A percentile compares a stretch with the other conserved stretches of the same genome.
Evolutionary conservation across 2,888 invertebrate genomes (phyloP).

Genomic region (Pseudolycoriella hygida): DNA sequence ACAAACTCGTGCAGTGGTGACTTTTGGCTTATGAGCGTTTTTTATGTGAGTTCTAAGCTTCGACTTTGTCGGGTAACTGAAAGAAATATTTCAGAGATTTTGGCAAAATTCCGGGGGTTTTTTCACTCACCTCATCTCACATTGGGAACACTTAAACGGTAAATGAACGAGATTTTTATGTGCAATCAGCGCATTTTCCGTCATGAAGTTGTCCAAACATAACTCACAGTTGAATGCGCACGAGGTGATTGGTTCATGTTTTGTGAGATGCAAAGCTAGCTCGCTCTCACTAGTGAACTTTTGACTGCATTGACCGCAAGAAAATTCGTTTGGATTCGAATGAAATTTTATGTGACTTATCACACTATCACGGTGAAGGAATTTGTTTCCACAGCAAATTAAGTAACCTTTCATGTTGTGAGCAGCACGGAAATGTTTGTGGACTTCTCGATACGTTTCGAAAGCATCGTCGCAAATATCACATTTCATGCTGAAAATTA

Average conservation of each 20-base stretch:
- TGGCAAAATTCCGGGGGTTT: too few species aligned
- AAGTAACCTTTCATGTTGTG: conserved; percentile 22
- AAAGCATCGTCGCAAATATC: conserved; percentile 18
- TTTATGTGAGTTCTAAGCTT: neutral
- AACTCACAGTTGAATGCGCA: conserved; percentile 22
- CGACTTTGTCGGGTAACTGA: neutral
- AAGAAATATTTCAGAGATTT: too few species aligned
- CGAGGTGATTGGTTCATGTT: conserved; percentile 15
- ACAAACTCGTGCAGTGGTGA: neutral
- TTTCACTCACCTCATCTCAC: too few species aligned
- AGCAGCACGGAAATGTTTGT: conserved; percentile 20
- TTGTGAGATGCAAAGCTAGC: conserved; percentile 22
- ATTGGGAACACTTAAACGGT: too few species aligned
- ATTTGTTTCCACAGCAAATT: conserved; percentile 24
- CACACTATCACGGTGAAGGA: conserved; percentile 21
- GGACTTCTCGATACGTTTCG: conserved; percentile 19
- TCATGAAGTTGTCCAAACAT: conserved; percentile 24
- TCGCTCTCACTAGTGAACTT: conserved; percentile 16
- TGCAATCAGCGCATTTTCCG: too few species aligned
- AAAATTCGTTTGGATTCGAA: conserved; percentile 20
- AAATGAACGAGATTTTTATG: too few species aligned
- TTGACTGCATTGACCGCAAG: conserved; percentile 6
- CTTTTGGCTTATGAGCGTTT: neutral
- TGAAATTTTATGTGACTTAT: conserved; percentile 26
- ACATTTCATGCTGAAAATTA: conserved; percentile 22